A percentile compares a stretch with the other conserved stretches of the same genome.
Conservation (phyloP, 2,797 vertebrate species). For the Myotis daubentonii region DNA sequence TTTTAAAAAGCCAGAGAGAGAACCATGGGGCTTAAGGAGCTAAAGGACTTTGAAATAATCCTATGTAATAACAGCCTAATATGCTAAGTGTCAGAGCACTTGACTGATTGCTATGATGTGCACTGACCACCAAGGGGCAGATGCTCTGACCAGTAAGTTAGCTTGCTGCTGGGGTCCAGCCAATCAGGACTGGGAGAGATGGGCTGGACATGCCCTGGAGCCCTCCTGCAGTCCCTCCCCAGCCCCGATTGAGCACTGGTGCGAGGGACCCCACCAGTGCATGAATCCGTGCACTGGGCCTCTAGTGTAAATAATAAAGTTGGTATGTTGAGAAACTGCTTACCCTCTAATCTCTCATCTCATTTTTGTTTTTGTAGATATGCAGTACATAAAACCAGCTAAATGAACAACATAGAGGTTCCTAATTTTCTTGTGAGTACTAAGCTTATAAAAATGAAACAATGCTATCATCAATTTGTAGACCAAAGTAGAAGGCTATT, state of each 20-base stretch:
- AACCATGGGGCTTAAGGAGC: neutral
- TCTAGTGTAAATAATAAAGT: neutral
- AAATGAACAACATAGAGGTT: neutral
- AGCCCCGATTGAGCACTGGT: too few species aligned
- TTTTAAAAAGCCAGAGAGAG: neutral
- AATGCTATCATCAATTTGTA: neutral
- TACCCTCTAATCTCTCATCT: neutral
- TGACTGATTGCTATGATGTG: too few species aligned
- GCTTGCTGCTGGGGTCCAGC: too few species aligned
- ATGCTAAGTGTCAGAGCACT: too few species aligned
- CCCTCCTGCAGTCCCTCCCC: too few species aligned
- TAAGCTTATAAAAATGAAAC: neutral
- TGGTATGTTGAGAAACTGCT: neutral
- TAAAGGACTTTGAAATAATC: neutral
- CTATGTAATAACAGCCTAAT: too few species aligned
- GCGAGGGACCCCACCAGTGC: too few species aligned
- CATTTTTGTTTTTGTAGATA: conserved; percentile 3
- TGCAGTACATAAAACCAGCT: neutral
- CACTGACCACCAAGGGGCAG: too few species aligned
- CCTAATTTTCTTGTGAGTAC: neutral
- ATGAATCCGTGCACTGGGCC: too few species aligned
- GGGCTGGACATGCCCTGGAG: too few species aligned
- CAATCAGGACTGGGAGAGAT: too few species aligned
- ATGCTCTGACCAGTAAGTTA: too few species aligned
- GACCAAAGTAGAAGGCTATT: neutral